Conservation (phyloP, 2,888 invertebrate genomes). For the Drosophila suboccidentalis region DNA sequence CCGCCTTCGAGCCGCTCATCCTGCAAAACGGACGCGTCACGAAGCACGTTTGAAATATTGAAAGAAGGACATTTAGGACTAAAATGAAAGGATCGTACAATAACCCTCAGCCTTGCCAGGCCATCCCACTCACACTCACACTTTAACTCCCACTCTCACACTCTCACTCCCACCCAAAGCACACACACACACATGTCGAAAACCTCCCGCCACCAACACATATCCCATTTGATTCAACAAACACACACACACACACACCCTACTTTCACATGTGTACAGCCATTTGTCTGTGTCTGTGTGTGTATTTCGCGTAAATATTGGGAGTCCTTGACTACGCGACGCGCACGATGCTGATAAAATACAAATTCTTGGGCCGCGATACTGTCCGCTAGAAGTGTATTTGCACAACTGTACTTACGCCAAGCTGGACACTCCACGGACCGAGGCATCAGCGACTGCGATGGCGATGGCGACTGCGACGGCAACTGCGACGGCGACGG, state of each 20-base stretch:
- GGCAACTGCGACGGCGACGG: conserved; percentile 3
- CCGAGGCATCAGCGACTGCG: conserved; percentile 29
- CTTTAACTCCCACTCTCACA: conserved; percentile 6
- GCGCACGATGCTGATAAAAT: conserved; percentile 81
- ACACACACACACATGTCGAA: conserved; percentile 54
- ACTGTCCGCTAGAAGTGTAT: conserved; percentile 77
- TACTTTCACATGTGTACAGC: conserved; percentile 19
- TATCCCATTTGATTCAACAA: conserved; percentile 80
- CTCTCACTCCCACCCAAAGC: conserved; percentile 26
- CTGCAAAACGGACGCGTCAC: conserved; percentile 79
- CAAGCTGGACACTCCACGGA: conserved; percentile 70
- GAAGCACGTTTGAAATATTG: conserved; percentile 83
- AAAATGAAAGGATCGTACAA: conserved; percentile 80
- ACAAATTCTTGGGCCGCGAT: conserved; percentile 80
- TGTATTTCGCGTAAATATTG: conserved; percentile 81
- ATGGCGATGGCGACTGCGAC: conserved; percentile 17
- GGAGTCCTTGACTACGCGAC: conserved; percentile 82
- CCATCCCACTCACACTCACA: conserved; percentile 38
- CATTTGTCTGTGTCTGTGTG: conserved; percentile 18
- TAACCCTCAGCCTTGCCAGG: conserved; percentile 68
- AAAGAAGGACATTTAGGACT: conserved; percentile 83
- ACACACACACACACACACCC: conserved; percentile 48
- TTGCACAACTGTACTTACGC: conserved; percentile 82
- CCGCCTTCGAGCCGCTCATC: conserved; percentile 66
- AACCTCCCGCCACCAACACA: conserved; percentile 61